Evolutionary conservation across 2,113 vertebrate genomes (phyloP).

Genomic region (Pterocles orientalis): DNA sequence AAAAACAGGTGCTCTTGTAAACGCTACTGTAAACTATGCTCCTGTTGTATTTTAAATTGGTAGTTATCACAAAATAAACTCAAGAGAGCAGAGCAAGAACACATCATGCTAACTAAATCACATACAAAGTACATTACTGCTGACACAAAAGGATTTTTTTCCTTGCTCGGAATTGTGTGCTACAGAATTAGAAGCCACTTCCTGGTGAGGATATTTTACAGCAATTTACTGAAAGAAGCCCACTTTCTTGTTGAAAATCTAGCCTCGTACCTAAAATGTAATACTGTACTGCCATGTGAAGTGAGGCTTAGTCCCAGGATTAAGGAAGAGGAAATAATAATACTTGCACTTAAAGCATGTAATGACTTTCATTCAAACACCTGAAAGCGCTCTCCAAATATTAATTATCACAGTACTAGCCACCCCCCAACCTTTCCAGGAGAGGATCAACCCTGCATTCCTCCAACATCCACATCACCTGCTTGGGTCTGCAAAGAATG

Average conservation of each 20-base stretch:
- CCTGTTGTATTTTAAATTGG: not conserved
- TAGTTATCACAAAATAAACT: not conserved
- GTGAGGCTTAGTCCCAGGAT: not conserved
- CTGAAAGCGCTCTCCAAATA: not conserved
- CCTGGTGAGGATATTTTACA: not conserved
- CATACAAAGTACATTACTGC: not conserved
- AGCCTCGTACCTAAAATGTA: not conserved
- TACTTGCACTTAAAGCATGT: not conserved
- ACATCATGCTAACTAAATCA: not conserved
- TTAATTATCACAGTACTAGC: not conserved
- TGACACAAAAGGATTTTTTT: not conserved
- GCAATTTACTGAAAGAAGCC: not conserved
- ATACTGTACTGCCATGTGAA: not conserved
- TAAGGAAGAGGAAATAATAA: slow-evolving; percentile 31
- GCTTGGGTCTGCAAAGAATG: not conserved
- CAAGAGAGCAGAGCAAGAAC: not conserved
- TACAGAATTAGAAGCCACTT: not conserved
- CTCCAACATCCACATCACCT: not conserved
- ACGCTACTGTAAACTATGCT: not conserved
- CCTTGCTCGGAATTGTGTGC: not conserved
- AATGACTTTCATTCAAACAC: slow-evolving; percentile 24
- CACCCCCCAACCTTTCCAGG: not conserved
- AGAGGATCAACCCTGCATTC: not conserved
- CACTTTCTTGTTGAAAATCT: not conserved
- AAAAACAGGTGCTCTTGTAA: not conserved